Percentiles rank a stretch among this genome's conserved stretches.
Conservation (phyloP, 2,888 invertebrate species). For the Bellardia bayeri region DNA sequence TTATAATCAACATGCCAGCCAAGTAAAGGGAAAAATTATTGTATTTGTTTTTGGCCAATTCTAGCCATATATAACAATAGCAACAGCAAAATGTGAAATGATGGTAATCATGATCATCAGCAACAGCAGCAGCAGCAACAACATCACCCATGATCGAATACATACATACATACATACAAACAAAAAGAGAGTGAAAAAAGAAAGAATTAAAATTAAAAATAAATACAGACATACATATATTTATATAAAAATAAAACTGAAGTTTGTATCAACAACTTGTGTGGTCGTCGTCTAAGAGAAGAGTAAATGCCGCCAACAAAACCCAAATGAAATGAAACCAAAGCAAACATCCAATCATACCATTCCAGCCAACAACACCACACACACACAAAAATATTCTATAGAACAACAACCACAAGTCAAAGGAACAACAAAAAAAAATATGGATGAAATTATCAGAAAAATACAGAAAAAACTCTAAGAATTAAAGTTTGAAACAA, state of each 20-base stretch:
- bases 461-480: constrained; percentile 42
- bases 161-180: not conserved
- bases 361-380: constrained; percentile 21
- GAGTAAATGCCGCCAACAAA: constrained; percentile 68
- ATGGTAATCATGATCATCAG: constrained; percentile 58
- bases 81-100: constrained; percentile 60
- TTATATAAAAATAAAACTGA: constrained; percentile 39
- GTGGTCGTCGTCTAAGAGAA: constrained; percentile 66
- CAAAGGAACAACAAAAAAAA: constrained; percentile 10
- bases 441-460: constrained; percentile 51
- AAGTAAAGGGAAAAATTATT: constrained; percentile 25
- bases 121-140: constrained; percentile 37
- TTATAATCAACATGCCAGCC: not conserved
- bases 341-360: constrained; percentile 35
- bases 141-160: constrained; percentile 58
- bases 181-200: constrained; percentile 45
- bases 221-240: not conserved
- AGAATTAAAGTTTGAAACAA: constrained; percentile 55
- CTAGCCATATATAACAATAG: constrained; percentile 62
- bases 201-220: constrained; percentile 55
- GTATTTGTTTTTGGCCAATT: constrained; percentile 67
- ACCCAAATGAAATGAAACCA: constrained; percentile 39
- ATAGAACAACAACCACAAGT: constrained; percentile 5
- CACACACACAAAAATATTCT: not conserved
- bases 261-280: constrained; percentile 60